Conservation (phyloP, 1,140 invertebrate genomes). For the Brachionus asplanchnoidis region DNA sequence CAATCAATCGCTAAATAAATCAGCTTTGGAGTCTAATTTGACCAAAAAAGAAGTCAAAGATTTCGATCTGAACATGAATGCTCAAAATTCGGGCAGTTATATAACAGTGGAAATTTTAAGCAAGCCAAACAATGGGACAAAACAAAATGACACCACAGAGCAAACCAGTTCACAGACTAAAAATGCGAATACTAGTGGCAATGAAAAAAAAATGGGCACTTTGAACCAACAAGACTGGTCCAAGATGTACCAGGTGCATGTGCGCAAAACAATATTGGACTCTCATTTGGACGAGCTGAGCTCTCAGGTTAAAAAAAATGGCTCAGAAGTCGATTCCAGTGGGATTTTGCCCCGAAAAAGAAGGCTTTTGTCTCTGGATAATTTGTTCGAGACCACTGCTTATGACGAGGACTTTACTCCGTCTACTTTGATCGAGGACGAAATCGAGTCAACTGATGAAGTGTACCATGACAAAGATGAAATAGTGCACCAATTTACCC, state of each 20-base stretch:
- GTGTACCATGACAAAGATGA: conserved; percentile 13
- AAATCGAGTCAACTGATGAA: conserved; percentile 13
- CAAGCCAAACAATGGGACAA: not conserved
- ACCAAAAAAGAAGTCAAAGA: conserved; percentile 11
- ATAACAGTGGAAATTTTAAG: conserved; percentile 7
- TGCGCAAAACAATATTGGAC: not conserved
- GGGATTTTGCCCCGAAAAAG: not conserved
- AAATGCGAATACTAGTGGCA: not conserved
- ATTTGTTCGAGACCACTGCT: not conserved
- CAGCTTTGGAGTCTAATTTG: not conserved
- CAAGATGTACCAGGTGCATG: not conserved
- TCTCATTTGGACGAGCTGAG: not conserved
- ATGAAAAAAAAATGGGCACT: not conserved
- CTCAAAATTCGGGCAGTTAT: not conserved
- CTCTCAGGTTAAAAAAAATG: not conserved
- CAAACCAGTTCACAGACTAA: not conserved
- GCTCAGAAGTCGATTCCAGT: not conserved
- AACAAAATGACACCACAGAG: not conserved
- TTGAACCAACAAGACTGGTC: not conserved
- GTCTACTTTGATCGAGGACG: not conserved
- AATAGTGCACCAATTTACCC: conserved; percentile 11
- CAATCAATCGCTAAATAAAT: not conserved
- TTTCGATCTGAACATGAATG: not conserved
- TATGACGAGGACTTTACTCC: conserved; percentile 3
- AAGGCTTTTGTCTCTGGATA: not conserved